Base-by-base conservation (phyloP, 2,113 vertebrate species). In the Tragelaphus imberbis region DNA sequence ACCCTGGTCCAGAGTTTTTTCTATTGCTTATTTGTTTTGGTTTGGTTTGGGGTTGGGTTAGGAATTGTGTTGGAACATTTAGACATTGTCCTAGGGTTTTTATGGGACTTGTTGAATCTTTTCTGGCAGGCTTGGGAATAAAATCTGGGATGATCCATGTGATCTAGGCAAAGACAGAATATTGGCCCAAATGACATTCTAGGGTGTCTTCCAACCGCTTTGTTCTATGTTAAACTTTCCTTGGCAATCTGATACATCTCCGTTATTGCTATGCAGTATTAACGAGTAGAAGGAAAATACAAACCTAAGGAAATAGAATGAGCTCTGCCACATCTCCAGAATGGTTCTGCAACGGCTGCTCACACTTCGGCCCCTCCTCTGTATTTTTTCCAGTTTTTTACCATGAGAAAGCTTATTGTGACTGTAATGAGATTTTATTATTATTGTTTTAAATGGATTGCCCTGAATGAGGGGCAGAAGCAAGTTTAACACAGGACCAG, bases 331-430 rank as follows among this genome's bases (percentile, higher is more conserved):
- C 6, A 12, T 33, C 28, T 47, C 25, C 23, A 68, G n/a, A 28
- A 40, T 5, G 13, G 12, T 40, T 28, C 44, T 33, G 15, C 56
- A 23, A 51, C 6, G 23, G 80, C 28, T 11, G 33, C 77, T 79
- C 25, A 58, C 7, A 11, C 21, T 68, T 77, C 15, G 11, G 49
- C 14, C 28, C n/a, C 23, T 75, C 19, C 25, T 61, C 63, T 28
- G n/a, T 25, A 28, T 61, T 84, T 92, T 71, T 92, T 59, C 80
- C 91, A 71, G 23, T 77, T 84, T 63, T 65, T 82, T 90, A 53
- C 40, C 59, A 17, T 68, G 49, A 94, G 82, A 91, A 91, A 88
- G 21, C 49, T 61, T n/a, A 36, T 25, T n/a, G 65, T 58, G 28
- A 21, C 71, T 7, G 7, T 30, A 88, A 59, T 88, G 51, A 91